Base-by-base conservation (phyloP, 1,140 invertebrate genomes). In the Heliconius hewitsoni region DNA sequence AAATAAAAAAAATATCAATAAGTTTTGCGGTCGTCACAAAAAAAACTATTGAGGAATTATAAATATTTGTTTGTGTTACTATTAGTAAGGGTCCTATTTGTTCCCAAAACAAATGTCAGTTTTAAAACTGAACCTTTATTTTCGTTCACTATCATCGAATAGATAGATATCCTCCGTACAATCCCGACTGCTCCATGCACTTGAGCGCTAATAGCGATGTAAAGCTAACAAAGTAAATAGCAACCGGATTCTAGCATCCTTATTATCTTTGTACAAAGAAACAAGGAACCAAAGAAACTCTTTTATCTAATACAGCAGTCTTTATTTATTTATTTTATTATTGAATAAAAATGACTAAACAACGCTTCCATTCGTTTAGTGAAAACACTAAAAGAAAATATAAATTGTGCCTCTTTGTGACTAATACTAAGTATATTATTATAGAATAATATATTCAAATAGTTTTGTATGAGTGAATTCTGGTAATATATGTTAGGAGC, bases 181-280 rank as follows among this genome's bases (percentile, higher is more conserved):
- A 66, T 3, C 9, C 60, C 4, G 23, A 30, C 60, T 66, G 60
- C 60, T 30, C 23, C n/a, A 66, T 66, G 60, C 60, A 66, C 60
- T 66, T 27, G 60, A 30, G 60, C 60, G 60, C 60, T 66, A 66
- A 66, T 66, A 66, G 60, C 60, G 60, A 23, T 66, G 60, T 66
- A 66, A 66, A 66, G 60, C 60, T 30, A 66, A 66, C 60, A 66
- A 66, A 66, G 60, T 66, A 66, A 66, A 66, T 66, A 66, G 60
- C 60, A 27, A 27, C 23, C 23, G 60, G 60, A 66, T 66, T 66
- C 60, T 66, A 66, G 60, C 60, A 66, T 66, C 23, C 60, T 66
- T 66, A 66, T 66, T 66, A 66, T 27, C 60, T 66, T 66, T 66
- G 9, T 27, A 30, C 60, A 66, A 66, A 66, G 60, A 66, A 66